phyloP scores from a whole-genome alignment of 2,113 vertebrate species.

The Seriola quinqueradiata region DNA sequence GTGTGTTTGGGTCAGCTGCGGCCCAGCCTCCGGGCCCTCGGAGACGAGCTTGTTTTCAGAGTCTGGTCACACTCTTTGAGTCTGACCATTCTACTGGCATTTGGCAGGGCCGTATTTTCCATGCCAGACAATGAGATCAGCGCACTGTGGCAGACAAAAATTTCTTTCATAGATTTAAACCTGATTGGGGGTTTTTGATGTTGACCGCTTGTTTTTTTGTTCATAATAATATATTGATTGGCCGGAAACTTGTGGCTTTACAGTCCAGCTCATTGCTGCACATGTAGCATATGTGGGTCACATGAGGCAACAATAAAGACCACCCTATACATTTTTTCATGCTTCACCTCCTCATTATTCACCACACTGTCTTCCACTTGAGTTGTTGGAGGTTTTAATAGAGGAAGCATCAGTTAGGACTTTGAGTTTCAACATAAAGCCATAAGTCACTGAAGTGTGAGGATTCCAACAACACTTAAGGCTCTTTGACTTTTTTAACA shows the following conservation, averaged over 20 bases:
- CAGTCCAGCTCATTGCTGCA: constrained; percentile 6
- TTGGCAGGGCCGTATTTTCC: constrained; percentile 37
- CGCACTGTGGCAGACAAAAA: neutral
- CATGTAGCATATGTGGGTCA: neutral
- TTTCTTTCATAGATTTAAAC: constrained; percentile 2
- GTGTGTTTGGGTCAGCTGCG: constrained; percentile 39
- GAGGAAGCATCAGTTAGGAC: neutral
- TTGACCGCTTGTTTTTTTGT: neutral
- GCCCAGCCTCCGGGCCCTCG: neutral
- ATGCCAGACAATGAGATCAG: constrained; percentile 52
- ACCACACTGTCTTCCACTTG: neutral
- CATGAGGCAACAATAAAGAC: neutral
- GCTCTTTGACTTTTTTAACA: neutral
- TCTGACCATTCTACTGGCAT: constrained; percentile 28
- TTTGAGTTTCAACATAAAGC: neutral
- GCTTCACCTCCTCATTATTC: constrained; percentile 19
- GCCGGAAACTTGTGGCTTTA: neutral
- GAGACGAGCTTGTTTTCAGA: constrained; percentile 55
- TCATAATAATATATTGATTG: neutral
- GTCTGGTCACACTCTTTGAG: constrained; percentile 45
- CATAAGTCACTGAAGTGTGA: neutral
- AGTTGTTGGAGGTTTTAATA: neutral
- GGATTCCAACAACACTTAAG: neutral
- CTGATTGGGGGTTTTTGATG: constrained; percentile 16
- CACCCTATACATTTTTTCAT: neutral